Conservation (phyloP, 2,888 invertebrate genomes). For the Xestia sexstrigata region DNA sequence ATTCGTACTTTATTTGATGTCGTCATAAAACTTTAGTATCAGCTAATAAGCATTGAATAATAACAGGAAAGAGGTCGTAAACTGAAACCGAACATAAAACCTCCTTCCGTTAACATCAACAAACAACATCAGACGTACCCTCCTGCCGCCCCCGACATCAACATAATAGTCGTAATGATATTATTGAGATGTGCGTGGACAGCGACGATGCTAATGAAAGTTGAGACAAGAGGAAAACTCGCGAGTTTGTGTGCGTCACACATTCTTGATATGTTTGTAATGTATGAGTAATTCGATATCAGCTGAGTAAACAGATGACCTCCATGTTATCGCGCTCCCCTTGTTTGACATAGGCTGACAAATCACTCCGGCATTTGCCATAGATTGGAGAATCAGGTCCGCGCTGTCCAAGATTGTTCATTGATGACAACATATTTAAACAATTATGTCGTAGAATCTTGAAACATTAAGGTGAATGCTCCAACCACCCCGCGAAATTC, state of each 20-base stretch:
- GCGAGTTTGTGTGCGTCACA: background rate
- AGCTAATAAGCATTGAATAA: slow-evolving; percentile 59
- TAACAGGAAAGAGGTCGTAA: slow-evolving; percentile 43
- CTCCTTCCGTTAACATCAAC: slow-evolving; percentile 45
- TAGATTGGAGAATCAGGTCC: background rate
- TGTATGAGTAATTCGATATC: background rate
- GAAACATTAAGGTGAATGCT: too few species aligned
- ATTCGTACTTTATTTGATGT: slow-evolving; percentile 43
- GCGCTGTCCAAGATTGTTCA: background rate
- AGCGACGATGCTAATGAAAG: slow-evolving; percentile 46
- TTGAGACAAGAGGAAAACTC: slow-evolving; percentile 35
- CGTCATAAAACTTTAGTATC: slow-evolving; percentile 39
- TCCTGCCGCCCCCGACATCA: background rate
- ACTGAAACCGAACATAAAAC: slow-evolving; percentile 52
- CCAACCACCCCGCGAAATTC: too few species aligned
- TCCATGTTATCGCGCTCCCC: background rate
- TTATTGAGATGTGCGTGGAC: slow-evolving; percentile 34
- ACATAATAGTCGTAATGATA: slow-evolving; percentile 37
- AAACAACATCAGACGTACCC: slow-evolving; percentile 32
- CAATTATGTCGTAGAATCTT: background rate
- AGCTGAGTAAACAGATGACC: background rate
- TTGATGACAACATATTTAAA: background rate
- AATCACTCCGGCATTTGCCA: background rate
- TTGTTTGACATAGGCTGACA: background rate
- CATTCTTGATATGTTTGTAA: slow-evolving; percentile 29